Evolutionary conservation across 1,140 invertebrate genomes (phyloP).

Genomic region (Meteorus sp.): DNA sequence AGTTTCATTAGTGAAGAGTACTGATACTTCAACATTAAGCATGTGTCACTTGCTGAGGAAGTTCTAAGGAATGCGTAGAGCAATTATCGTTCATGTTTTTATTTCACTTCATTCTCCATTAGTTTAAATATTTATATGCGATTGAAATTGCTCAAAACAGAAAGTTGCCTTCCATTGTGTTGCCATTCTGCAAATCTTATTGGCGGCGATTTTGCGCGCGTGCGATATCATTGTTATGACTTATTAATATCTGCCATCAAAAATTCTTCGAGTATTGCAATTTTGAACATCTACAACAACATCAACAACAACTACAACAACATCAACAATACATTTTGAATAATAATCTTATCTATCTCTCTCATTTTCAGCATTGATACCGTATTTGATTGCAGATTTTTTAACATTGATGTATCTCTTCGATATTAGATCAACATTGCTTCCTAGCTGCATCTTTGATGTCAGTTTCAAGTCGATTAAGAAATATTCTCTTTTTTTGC

Average conservation of each 20-base stretch:
- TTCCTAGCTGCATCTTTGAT: conserved; percentile 7
- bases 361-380: conserved; percentile 21
- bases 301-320: no score
- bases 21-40: conserved; percentile 28
- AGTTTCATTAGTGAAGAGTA: conserved; percentile 18
- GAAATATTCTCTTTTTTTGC: neutral
- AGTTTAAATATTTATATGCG: no score
- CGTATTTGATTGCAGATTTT: conserved; percentile 28
- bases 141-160: conserved; percentile 39
- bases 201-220: conserved; percentile 40
- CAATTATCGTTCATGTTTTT: conserved; percentile 10
- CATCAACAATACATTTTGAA: neutral
- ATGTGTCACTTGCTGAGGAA: conserved; percentile 30
- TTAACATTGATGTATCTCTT: neutral
- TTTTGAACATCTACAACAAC: neutral
- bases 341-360: neutral
- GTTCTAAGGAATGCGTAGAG: conserved; percentile 51
- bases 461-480: neutral
- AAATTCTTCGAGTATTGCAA: conserved; percentile 12
- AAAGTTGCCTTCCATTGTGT: conserved; percentile 46
- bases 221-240: neutral
- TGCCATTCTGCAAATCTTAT: conserved; percentile 20
- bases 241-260: conserved; percentile 29
- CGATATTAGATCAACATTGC: conserved; percentile 2
- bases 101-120: no score